A percentile compares a stretch with the other conserved stretches of the same genome.
Evolutionary conservation across 2,113 vertebrate genomes (phyloP).

Genomic region (Lamprotornis superbus): DNA sequence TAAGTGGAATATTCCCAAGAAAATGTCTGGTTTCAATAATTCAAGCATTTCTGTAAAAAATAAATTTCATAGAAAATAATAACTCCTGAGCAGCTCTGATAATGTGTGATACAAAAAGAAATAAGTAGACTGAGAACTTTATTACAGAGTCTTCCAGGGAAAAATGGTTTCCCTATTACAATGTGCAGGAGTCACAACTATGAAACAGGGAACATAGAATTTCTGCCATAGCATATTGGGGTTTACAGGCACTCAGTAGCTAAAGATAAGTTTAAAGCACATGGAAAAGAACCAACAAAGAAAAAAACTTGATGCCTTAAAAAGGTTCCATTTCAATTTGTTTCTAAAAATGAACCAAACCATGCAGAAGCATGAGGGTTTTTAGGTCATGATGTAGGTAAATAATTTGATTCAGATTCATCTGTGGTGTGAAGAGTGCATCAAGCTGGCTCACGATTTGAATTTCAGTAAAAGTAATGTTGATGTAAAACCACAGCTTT

Average conservation of each 20-base stretch:
- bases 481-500: background rate
- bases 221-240: background rate
- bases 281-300: background rate
- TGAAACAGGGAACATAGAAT: background rate
- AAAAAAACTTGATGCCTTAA: background rate
- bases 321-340: background rate
- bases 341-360: background rate
- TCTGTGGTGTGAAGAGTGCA: background rate
- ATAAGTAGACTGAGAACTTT: background rate
- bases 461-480: background rate
- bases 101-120: background rate
- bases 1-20: background rate
- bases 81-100: background rate
- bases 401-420: background rate
- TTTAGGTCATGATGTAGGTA: background rate
- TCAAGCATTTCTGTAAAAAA: background rate
- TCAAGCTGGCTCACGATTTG: background rate
- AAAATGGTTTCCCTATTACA: background rate
- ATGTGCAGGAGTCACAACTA: background rate
- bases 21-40: background rate
- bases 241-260: background rate
- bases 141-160: background rate
- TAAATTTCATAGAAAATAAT: background rate
- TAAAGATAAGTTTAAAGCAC: background rate
- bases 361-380: background rate